These are phyloP conservation scores for Rhopalosiphum maidis DNA, from an alignment of 1,140 invertebrate species.

Conservation along the genomic window DNA sequence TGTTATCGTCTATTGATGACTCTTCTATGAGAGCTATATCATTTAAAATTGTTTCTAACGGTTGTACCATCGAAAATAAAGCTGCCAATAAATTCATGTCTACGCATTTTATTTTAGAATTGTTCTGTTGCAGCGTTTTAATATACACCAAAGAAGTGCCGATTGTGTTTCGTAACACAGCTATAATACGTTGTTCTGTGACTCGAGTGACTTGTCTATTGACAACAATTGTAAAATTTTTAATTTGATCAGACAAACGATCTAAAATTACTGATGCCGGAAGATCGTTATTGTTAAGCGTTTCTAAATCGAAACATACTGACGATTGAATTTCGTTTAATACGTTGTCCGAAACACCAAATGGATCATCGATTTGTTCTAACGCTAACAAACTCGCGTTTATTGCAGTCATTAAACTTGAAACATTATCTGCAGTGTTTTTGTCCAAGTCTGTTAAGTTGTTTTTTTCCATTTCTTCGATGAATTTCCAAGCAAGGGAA, in stretches of 20 bases:
- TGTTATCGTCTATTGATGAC: neutral
- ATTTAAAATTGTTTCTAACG: constrained; percentile 34
- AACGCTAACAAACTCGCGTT: constrained; percentile 26
- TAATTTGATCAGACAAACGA: neutral
- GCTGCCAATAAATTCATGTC: neutral
- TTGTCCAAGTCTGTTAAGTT: neutral
- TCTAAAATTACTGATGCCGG: neutral
- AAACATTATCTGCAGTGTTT: constrained; percentile 2
- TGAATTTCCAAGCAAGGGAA: constrained; percentile 22
- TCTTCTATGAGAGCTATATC: neutral
- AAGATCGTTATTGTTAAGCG: neutral
- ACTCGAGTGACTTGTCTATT: constrained; percentile 4
- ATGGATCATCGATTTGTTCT: constrained; percentile 50
- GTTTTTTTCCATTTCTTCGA: neutral
- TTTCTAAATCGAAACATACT: constrained; percentile 9
- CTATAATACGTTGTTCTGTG: constrained; percentile 37
- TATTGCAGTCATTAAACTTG: constrained; percentile 44
- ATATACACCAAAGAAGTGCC: constrained; percentile 21
- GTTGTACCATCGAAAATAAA: constrained; percentile 43
- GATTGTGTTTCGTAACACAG: constrained; percentile 21
- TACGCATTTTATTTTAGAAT: constrained; percentile 19
- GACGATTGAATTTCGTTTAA: constrained; percentile 47
- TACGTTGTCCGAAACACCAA: constrained; percentile 31
- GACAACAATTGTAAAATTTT: neutral
- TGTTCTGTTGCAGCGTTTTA: constrained; percentile 16